A percentile compares a stretch with the other conserved stretches of the same genome.
phyloP scores from a whole-genome alignment of 2,113 vertebrate species.

The Chunga burmeisteri region DNA sequence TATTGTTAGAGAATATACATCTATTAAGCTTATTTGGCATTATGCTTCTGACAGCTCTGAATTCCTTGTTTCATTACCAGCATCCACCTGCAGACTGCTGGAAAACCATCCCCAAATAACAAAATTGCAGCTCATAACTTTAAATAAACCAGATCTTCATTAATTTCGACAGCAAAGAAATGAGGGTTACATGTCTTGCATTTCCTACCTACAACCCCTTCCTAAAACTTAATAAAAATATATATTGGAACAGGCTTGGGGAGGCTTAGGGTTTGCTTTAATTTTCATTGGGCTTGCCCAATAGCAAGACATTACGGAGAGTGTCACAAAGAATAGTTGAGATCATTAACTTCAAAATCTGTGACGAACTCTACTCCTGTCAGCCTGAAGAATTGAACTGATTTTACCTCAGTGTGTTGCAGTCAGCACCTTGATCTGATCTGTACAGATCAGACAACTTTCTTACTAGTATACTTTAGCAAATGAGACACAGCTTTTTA shows the following conservation, averaged over 20 bases:
- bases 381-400: neutral
- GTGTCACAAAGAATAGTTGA: neutral
- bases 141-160: slow-evolving; percentile 40
- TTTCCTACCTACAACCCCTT: neutral
- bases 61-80: slow-evolving; percentile 53
- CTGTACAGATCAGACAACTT: neutral
- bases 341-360: neutral
- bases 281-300: neutral
- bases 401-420: neutral
- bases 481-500: neutral
- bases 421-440: neutral
- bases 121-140: slow-evolving; percentile 44
- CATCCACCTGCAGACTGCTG: slow-evolving; percentile 9
- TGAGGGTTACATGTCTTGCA: neutral
- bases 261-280: neutral
- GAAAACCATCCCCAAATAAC: slow-evolving; percentile 15
- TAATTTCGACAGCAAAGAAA: slow-evolving; percentile 12
- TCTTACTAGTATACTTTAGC: neutral
- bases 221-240: slow-evolving; percentile 19
- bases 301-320: neutral
- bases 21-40: neutral
- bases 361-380: neutral
- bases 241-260: neutral
- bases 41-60: slow-evolving; percentile 2
- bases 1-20: neutral